phyloP scores from a whole-genome alignment of 2,888 invertebrate genomes.

The Hecatera dysodea region DNA sequence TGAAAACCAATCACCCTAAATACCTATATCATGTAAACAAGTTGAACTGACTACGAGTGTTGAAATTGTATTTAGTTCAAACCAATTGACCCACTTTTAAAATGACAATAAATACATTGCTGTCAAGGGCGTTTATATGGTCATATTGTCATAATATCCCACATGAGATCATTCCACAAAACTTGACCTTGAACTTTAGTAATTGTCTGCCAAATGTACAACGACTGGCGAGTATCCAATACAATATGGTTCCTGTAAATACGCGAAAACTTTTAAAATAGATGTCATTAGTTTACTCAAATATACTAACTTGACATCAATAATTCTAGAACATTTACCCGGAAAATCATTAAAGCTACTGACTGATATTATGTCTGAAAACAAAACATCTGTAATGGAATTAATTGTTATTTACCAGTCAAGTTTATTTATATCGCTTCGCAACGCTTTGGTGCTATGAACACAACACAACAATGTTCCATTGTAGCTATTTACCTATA shows the following conservation, averaged over 20 bases:
- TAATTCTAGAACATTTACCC: slow-evolving; percentile 50
- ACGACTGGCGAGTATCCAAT: slow-evolving; percentile 72
- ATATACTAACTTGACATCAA: slow-evolving; percentile 40
- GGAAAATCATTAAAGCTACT: slow-evolving; percentile 7
- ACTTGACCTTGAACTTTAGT: slow-evolving; percentile 72
- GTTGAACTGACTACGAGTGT: slow-evolving; percentile 86
- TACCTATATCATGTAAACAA: slow-evolving; percentile 80
- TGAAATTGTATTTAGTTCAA: slow-evolving; percentile 67
- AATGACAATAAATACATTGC: slow-evolving; percentile 62
- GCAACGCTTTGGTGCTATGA: slow-evolving; percentile 1
- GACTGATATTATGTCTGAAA: slow-evolving; percentile 26
- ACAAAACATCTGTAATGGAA: slow-evolving; percentile 23
- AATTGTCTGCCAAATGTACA: slow-evolving; percentile 71
- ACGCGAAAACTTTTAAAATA: slow-evolving; percentile 44
- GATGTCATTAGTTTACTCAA: slow-evolving; percentile 46
- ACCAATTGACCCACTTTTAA: slow-evolving; percentile 68
- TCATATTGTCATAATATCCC: slow-evolving; percentile 39
- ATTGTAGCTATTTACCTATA: slow-evolving; percentile 2
- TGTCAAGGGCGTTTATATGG: slow-evolving; percentile 62
- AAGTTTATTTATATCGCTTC: slow-evolving; percentile 25
- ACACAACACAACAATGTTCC: slow-evolving; percentile 25
- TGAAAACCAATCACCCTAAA: slow-evolving; percentile 56
- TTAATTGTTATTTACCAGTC: slow-evolving; percentile 14
- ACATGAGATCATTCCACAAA: slow-evolving; percentile 49
- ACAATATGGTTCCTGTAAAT: slow-evolving; percentile 66